Evolutionary conservation across 1,140 invertebrate species (phyloP), one percentile per base, ranked within the genome.

Genomic region (Aphis gossypii): DNA sequence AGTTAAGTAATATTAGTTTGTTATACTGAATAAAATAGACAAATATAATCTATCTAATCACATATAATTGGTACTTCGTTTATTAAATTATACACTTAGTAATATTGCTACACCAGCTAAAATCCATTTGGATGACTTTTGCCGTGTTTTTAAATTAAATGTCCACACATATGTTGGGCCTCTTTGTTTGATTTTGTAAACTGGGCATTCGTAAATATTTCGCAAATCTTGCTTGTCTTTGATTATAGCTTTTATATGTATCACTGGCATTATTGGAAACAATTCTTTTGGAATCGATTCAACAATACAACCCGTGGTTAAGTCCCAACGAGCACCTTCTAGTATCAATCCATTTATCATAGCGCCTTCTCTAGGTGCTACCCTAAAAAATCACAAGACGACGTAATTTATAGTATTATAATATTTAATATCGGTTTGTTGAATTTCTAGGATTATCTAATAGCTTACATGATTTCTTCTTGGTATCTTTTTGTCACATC

Each of bases 141-240:
- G 98, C 95, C 97, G 98, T 1, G 97, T 98, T 96, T 97, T 98
- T 23, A 99, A 96, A 95, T 99, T 99, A 95, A 99, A 99, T 1
- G 98, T 99, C 98, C 98, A 99, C 2, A 99, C 98, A 95, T 97
- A 99, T 1, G 98, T 99, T 8, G 97, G 97, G 6, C 98, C 99
- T 94, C 98, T 96, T 94, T 96, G 96, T 94, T 97, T 96, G 20
- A 98, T 99, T 95, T 99, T 99, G 95, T 99, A 99, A 1, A 99
- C 97, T 8, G 99, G 98, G 95, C 98, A 99, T 94, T 98, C 97
- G 95, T 99, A 99, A 93, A 98, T 96, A 95, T 98, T 99, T 94
- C 97, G 96, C 0, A 96, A 95, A 94, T 99, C 98, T 95, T 97
- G 97, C 95, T 99, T 98, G 95, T 99, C 98, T 94, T 98, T 97